These are phyloP conservation scores for Octodonta nipae DNA, from an alignment of 2,888 invertebrate species.

Conservation along the genomic window DNA sequence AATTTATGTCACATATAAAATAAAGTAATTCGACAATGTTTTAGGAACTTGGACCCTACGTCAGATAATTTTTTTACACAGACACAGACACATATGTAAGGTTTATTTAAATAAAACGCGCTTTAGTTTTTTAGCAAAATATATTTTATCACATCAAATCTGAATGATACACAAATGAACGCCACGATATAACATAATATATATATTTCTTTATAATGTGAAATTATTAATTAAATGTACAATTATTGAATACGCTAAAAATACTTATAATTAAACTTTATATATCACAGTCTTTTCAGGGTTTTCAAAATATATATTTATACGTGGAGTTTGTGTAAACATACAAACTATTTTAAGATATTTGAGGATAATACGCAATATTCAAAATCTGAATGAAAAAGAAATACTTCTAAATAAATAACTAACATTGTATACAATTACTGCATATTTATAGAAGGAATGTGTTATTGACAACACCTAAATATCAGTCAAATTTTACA, in stretches of 20 bases:
- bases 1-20: slow-evolving; percentile 8
- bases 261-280: slow-evolving; percentile 29
- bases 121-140: slow-evolving; percentile 27
- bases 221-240: slow-evolving; percentile 21
- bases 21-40: slow-evolving; percentile 9
- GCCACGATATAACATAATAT: slow-evolving; percentile 28
- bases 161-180: slow-evolving; percentile 23
- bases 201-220: slow-evolving; percentile 12
- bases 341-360: slow-evolving; percentile 6
- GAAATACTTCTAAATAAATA: too few relatives aligned
- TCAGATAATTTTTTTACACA: slow-evolving; percentile 18
- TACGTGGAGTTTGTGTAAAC: slow-evolving; percentile 25
- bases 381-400: too few relatives aligned
- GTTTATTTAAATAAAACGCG: slow-evolving; percentile 25
- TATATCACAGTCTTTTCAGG: slow-evolving; percentile 34
- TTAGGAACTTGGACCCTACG: slow-evolving; percentile 34
- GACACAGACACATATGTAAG: slow-evolving; percentile 23
- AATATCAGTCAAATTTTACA: too few relatives aligned
- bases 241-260: slow-evolving; percentile 24
- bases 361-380: too few relatives aligned
- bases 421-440: too few relatives aligned
- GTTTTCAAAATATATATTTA: slow-evolving; percentile 25
- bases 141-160: slow-evolving; percentile 29
- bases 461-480: too few relatives aligned
- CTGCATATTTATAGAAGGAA: too few relatives aligned